Base-by-base conservation (phyloP, 1,140 invertebrate species). In the Psix sp. region DNA sequence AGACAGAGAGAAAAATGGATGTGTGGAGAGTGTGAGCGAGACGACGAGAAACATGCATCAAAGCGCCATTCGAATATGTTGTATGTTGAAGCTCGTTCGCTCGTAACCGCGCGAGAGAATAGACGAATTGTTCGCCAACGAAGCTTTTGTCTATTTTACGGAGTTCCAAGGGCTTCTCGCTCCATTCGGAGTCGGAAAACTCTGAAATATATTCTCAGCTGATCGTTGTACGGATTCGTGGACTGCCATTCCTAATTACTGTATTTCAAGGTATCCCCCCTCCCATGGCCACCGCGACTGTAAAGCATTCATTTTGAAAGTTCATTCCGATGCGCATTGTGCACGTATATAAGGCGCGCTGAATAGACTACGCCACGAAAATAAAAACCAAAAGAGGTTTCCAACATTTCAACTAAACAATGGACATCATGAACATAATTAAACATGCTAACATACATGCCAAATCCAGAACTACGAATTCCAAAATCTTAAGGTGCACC, bases 201-300 rank as follows among this genome's bases (percentile, higher is more conserved):
- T 80, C 81, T 80, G 80, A 83, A 82, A 83, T 82, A 82, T 82
- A 82, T 82, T 82, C 79, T 81, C 82, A 75, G 80, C 80, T 81
- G 77, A 77, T 81, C 72, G 79, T 83, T 82, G 74, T 83, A 83
- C 70, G 82, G 82, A 82, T 83, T 83, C 82, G 79, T 77, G 76
- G 74, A 81, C 80, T 76, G 76, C 77, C 71, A 77, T 79, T 83
- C 76, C 80, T 83, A 83, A 83, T 83, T 83, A 83, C 80, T 81
- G 78, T 82, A 77, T 82, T 82, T 83, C 76, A 81, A 80, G 78
- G 80, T 80, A 80, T 80, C 77, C 78, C 74, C 76, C 77, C 60
- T 36, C 45, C 52, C 33, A 17, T 15, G 14, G 48, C 21, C 56
- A 40, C 56, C 39, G 52, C 46, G 24, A 59, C 72, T 59, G 59